Evolutionary conservation across 2,797 vertebrate genomes (phyloP).

Genomic region (Sebastes diaconus): DNA sequence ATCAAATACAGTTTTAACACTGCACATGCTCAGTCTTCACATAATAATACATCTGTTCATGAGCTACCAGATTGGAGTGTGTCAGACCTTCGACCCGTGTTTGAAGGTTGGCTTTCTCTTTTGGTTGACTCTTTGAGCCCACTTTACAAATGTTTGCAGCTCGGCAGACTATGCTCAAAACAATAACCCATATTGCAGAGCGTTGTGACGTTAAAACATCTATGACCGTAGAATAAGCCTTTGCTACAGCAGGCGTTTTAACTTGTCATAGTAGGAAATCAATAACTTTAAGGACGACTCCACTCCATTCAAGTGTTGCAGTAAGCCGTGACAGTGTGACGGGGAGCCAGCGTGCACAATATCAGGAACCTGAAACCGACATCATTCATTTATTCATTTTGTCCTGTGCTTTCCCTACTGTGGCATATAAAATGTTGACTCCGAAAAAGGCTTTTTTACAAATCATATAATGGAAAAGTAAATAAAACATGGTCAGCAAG

Average conservation of each 20-base stretch:
- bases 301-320: not conserved
- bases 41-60: no score
- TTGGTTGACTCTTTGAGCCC: not conserved
- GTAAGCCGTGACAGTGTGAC: not conserved
- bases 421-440: no score
- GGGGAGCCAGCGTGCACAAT: no score
- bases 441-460: no score
- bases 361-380: not conserved
- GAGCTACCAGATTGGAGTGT: no score
- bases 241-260: not conserved
- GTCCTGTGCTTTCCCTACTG: no score
- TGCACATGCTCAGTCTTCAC: no score
- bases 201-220: not conserved
- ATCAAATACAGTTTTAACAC: no score
- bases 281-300: not conserved
- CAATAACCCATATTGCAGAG: not conserved
- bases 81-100: no score
- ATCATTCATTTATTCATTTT: not conserved
- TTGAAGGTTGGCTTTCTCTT: no score
- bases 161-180: not conserved
- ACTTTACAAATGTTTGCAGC: not conserved
- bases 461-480: no score
- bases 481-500: no score
- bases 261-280: not conserved
- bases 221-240: not conserved